Percentiles rank a stretch among this genome's conserved stretches.
phyloP scores from a whole-genome alignment of 1,140 invertebrate species.

The Drosophila baimaii region DNA sequence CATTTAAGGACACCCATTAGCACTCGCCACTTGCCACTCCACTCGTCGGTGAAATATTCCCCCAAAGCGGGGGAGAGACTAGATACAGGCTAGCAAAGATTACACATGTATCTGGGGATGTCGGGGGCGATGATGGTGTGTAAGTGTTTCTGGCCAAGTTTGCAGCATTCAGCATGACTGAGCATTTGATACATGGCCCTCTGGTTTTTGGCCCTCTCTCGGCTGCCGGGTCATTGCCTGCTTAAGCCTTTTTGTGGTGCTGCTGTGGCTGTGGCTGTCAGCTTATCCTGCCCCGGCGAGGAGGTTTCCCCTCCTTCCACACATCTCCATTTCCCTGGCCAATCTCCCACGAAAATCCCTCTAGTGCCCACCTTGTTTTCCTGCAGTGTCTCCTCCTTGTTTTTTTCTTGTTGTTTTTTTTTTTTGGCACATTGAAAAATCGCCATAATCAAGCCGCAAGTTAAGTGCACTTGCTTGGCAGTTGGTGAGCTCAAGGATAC shows the following conservation, averaged over 20 bases:
- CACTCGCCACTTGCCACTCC: conserved; percentile 7
- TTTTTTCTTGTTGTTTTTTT: not conserved
- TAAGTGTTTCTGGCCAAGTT: conserved; percentile 30
- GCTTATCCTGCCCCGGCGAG: conserved; percentile 5
- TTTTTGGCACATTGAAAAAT: conserved; percentile 44
- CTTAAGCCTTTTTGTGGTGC: conserved; percentile 15
- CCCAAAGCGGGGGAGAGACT: not conserved
- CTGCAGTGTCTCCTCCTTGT: conserved; percentile 13
- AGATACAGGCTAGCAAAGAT: conserved; percentile 10
- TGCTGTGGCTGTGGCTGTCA: not conserved
- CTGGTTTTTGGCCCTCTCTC: not conserved
- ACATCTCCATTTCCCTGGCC: conserved; percentile 14
- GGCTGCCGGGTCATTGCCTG: conserved; percentile 41
- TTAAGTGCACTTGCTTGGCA: not conserved
- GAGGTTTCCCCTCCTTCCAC: not conserved
- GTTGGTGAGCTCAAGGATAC: too few species aligned
- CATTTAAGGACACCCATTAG: conserved; percentile 47
- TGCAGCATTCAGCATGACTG: conserved; percentile 65
- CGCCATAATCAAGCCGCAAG: conserved; percentile 28
- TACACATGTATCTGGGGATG: conserved; percentile 25
- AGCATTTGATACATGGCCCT: conserved; percentile 46
- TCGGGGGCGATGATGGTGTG: not conserved
- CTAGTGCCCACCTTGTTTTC: conserved; percentile 14
- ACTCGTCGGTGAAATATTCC: conserved; percentile 31
- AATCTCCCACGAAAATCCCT: conserved; percentile 8